Evolutionary conservation across 2,888 invertebrate species (phyloP), one percentile per base, ranked within the genome.

Genomic region (Glyphotaelius pellucidus): DNA sequence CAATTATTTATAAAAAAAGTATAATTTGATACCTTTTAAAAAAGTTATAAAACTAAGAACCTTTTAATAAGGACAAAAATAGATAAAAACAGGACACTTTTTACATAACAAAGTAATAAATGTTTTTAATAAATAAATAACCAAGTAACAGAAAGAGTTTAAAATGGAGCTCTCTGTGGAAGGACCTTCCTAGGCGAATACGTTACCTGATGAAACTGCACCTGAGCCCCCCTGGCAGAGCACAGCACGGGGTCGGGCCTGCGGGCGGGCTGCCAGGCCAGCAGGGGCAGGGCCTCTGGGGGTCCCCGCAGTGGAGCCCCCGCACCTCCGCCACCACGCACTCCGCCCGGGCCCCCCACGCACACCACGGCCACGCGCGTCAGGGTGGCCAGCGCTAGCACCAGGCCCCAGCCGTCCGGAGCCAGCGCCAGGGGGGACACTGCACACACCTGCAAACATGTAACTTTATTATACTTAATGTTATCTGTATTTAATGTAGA

Each of bases 321-420:
- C 94, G 98, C 97, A 90, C 98, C 96, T 0, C 98, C 98, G 94
- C 97, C 97, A 30, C 95, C 94, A 0, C 95, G 95, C 1, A 95
- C 95, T 80, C 95, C 94, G 15, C 95, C 95, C 92, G 96, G 96
- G 1, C 95, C 96, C 25, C 91, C 93, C 83, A 90, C 92, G 7
- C 96, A 96, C 25, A 67, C 67, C 87, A 96, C 95, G 11, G 96
- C 95, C 15, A 98, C 98, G 95, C 98, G 99, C 0, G 99, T 98
- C 88, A 99, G 96, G 0, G 99, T 99, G 0, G 99, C 99, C 96
- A 99, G 97, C 0, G 99, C 99, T 91, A 99, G 97, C 92, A 99
- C 97, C 9, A 96, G 95, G 3, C 96, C 95, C 93, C 93, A 93
- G 30, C 92, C 92, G 19, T 91, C 91, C 4, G 90, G 91, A 11